Base-by-base conservation (phyloP, 2,113 vertebrate genomes). In the Penelope pileata region DNA sequence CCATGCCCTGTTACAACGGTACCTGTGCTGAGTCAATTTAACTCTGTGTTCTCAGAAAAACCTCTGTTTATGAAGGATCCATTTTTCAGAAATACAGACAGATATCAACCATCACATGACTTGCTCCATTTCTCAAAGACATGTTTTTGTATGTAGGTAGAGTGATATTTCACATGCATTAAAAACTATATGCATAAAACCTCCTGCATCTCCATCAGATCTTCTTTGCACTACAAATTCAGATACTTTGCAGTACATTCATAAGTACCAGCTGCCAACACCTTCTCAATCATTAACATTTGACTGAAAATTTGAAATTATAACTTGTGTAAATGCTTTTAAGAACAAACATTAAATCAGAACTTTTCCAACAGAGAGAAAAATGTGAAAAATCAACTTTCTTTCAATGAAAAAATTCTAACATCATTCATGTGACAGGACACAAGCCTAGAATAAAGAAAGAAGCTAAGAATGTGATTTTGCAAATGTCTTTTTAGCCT, bases 1-100 rank as follows among this genome's bases (percentile, higher is more conserved):
- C 50, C 1, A 0, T 23, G 12, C 21, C 66, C 51, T 86, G 23
- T 42, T 8, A 7, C 5, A 15, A 50, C 1, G 8, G 27, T 29
- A 36, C 19, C 16, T 1, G 0, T 12, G 45, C 2, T 1, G 18
- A 66, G 45, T 21, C 86, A 63, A 70, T 70, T 58, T 50, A 74
- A 51, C 36, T 90, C 54, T 70, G 54, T 48, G 58, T 64, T 50
- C 77, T 70, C 68, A 66, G 43, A 73, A 90, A 1, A 50, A 14
- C 38, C 32, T 84, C 9, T 10, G 7, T 50, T 64, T 76, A 50
- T 34, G 54, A 74, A 88, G n/a, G 15, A 70, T 29, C 4, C 5
- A 3, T 58, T 80, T 82, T 62, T 80, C 63, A 77, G 63, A 77
- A 88, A 73, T 66, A 59, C 18, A 17, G 4, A 32, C 7, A 62